Evolutionary conservation across 2,113 vertebrate species (phyloP).

Genomic region (Thalassarche chlororhynchos): DNA sequence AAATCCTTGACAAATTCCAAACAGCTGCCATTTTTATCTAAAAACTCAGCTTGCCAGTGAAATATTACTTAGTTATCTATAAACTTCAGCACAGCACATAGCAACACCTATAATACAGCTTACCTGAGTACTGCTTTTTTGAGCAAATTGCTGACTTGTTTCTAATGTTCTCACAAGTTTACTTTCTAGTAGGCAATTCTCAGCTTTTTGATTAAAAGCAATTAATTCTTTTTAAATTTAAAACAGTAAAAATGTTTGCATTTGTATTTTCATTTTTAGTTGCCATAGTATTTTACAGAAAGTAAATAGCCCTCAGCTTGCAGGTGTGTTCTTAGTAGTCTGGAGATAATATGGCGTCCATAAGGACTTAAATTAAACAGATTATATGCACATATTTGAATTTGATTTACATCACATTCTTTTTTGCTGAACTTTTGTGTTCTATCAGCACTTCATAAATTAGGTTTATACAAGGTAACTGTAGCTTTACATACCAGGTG

Average conservation of each 20-base stretch:
- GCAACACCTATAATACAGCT: neutral
- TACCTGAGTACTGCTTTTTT: neutral
- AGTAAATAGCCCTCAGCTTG: neutral
- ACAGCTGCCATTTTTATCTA: neutral
- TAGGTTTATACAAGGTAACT: neutral
- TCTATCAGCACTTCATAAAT: neutral
- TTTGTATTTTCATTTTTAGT: neutral
- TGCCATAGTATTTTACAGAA: neutral
- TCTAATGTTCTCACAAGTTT: neutral
- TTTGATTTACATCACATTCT: neutral
- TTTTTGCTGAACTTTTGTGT: neutral
- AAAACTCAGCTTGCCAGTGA: neutral
- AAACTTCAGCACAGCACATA: neutral
- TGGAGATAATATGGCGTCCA: neutral
- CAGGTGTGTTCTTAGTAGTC: neutral
- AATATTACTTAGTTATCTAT: neutral
- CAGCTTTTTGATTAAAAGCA: neutral
- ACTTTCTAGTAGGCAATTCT: neutral
- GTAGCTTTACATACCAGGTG: neutral
- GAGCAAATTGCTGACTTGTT: neutral
- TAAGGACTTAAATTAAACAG: neutral
- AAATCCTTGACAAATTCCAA: neutral
- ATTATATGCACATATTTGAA: neutral
- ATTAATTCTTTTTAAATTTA: neutral
- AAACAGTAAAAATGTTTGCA: neutral